These are phyloP conservation scores for Eupithecia insigniata DNA, from an alignment of 2,888 invertebrate genomes.

Conservation along the genomic window DNA sequence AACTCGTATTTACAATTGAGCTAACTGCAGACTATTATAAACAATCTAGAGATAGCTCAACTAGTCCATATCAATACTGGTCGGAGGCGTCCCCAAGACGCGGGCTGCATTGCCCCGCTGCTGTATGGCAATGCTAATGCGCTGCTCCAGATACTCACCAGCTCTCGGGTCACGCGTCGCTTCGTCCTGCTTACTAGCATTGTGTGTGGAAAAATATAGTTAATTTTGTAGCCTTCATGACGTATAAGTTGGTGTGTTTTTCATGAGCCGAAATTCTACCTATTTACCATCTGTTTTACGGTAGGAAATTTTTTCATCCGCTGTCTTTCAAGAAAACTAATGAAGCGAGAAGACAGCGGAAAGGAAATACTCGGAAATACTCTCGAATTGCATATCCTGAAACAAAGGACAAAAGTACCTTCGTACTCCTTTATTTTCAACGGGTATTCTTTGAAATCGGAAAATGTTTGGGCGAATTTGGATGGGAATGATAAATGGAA, in stretches of 20 bases:
- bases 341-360: slow-evolving; percentile 24
- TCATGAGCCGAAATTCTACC: background rate
- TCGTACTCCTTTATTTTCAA: background rate
- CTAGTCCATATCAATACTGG: too few relatives aligned
- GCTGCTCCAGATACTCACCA: too few relatives aligned
- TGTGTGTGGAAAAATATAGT: background rate
- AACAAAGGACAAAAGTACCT: slow-evolving; percentile 7
- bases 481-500: background rate
- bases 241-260: background rate
- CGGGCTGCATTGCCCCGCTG: too few relatives aligned
- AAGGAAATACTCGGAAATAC: slow-evolving; percentile 8
- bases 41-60: too few relatives aligned
- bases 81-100: too few relatives aligned
- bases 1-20: too few relatives aligned
- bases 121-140: too few relatives aligned
- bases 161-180: too few relatives aligned
- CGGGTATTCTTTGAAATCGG: background rate
- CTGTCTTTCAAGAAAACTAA: slow-evolving; percentile 17
- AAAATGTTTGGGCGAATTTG: background rate
- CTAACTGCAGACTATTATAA: too few relatives aligned
- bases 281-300: background rate
- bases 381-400: slow-evolving; percentile 6
- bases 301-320: slow-evolving; percentile 4
- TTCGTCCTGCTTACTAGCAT: too few relatives aligned
- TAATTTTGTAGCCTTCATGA: background rate